These are phyloP conservation scores for Cygnus olor DNA, from an alignment of 2,797 vertebrate genomes.

Conservation along the genomic window DNA sequence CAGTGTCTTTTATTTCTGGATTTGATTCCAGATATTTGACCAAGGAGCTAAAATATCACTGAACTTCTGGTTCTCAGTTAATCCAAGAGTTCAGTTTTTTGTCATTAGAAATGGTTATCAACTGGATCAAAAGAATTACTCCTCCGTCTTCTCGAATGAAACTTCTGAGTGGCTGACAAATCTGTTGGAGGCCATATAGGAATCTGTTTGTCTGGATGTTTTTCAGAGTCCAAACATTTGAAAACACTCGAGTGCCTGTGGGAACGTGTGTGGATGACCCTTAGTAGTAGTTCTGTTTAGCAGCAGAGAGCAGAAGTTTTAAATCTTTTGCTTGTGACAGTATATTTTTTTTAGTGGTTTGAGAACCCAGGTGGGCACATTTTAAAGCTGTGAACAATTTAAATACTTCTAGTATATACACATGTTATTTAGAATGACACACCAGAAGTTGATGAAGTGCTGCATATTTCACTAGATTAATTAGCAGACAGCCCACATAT, in stretches of 20 bases:
- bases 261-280: not conserved
- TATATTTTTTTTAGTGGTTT: not conserved
- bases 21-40: not conserved
- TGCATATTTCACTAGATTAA: constrained; percentile 63
- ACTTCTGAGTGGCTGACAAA: not conserved
- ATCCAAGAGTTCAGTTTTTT: not conserved
- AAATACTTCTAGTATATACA: constrained; percentile 44
- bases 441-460: constrained; percentile 56
- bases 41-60: not conserved
- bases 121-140: not conserved
- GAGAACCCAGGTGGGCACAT: not conserved
- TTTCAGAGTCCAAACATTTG: constrained; percentile 32
- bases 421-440: constrained; percentile 43
- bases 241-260: constrained; percentile 4
- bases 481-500: constrained; percentile 54
- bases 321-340: not conserved
- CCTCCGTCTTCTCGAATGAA: not conserved
- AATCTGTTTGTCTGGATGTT: constrained; percentile 28
- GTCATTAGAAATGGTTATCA: not conserved
- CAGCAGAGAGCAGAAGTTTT: not conserved
- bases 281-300: not conserved
- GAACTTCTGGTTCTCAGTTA: not conserved
- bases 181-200: not conserved
- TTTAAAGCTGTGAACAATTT: constrained; percentile 30
- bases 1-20: not conserved